Conservation (phyloP, 2,888 invertebrate species). For the Apotomis betuletana region DNA sequence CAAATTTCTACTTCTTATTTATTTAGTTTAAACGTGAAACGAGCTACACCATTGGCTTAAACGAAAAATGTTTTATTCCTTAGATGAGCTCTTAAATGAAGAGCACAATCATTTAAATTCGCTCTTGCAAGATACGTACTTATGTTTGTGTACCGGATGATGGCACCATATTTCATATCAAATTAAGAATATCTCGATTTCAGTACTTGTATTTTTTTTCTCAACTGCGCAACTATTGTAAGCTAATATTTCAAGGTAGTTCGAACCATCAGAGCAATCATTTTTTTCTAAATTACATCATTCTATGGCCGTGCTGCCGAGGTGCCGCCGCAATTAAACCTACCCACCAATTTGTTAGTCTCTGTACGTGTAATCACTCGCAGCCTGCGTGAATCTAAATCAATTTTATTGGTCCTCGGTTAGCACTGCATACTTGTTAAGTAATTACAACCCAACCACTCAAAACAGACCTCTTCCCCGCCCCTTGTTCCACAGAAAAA, state of each 20-base stretch:
- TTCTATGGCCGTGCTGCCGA: neutral
- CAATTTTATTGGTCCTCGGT: slow-evolving; percentile 71
- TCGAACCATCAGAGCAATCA: neutral
- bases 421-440: slow-evolving; percentile 68
- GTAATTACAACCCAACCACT: slow-evolving; percentile 62
- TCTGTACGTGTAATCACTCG: slow-evolving; percentile 52
- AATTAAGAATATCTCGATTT: too few species aligned
- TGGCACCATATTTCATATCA: too few species aligned
- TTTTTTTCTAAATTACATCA: slow-evolving; percentile 3
- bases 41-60: too few species aligned
- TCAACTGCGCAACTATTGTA: too few species aligned
- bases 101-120: too few species aligned
- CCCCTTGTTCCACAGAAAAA: slow-evolving; percentile 41
- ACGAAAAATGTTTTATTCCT: too few species aligned
- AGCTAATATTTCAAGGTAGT: neutral
- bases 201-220: too few species aligned
- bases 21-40: too few species aligned
- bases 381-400: slow-evolving; percentile 72
- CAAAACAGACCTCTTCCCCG: slow-evolving; percentile 45
- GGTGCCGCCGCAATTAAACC: slow-evolving; percentile 25
- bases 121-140: too few species aligned
- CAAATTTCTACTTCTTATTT: too few species aligned
- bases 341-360: slow-evolving; percentile 34
- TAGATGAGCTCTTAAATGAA: too few species aligned
- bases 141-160: too few species aligned